Evolutionary conservation across 2,113 vertebrate genomes (phyloP).

Genomic region (Zosterops pallidus): DNA sequence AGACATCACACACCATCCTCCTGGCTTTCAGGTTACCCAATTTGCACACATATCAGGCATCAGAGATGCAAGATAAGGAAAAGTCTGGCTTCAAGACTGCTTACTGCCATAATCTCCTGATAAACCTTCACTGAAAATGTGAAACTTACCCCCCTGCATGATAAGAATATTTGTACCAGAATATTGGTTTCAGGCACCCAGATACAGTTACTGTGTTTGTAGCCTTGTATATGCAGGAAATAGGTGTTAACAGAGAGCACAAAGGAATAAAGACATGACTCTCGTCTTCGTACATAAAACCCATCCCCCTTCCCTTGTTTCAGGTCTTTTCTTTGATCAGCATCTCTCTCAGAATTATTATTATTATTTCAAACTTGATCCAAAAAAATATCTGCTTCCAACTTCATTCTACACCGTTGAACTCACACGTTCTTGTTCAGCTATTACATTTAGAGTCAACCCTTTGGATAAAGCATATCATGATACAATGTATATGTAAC

Average conservation of each 20-base stretch:
- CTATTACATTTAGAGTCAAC: not conserved
- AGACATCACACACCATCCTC: not conserved
- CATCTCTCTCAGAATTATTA: not conserved
- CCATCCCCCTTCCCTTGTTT: not conserved
- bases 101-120: not conserved
- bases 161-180: not conserved
- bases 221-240: not conserved
- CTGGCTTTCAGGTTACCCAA: not conserved
- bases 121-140: not conserved
- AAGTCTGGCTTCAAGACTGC: not conserved
- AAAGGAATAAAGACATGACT: not conserved
- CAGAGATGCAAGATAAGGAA: not conserved
- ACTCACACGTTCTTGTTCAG: not conserved
- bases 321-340: not conserved
- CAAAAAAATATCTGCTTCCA: not conserved
- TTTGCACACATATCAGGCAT: not conserved
- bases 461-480: not conserved
- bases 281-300: not conserved
- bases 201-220: not conserved
- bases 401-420: not conserved
- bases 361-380: not conserved
- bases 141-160: fast-evolving
- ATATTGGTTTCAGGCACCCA: not conserved
- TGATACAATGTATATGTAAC: not conserved
- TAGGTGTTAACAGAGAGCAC: not conserved